Base-by-base conservation (phyloP, 2,888 invertebrate genomes). In the Gastracanthus pulcherrimus region DNA sequence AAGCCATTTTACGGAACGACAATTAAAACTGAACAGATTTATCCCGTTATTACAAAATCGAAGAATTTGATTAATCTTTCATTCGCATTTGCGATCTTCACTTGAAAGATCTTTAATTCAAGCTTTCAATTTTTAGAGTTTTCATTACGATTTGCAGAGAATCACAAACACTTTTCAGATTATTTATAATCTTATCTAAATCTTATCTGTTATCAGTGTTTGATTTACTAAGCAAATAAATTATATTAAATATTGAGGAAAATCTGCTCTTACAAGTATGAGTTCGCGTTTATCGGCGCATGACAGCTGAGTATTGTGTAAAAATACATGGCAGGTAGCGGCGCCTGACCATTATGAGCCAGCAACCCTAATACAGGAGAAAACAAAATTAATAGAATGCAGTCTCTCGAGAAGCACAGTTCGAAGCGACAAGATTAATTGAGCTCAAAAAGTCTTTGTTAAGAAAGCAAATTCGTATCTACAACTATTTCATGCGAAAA, bases 191-290 rank as follows among this genome's bases (percentile, higher is more conserved):
- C 29, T 60, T n/a, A 41, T 9, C 51, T 6, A 66, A 41, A n/a
- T 16, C 48, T 48, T 55, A 23, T 29, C 26, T 67, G n/a, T 29
- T 13, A 67, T 45, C 34, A 48, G 45, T 26, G 36, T 76, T 55
- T 67, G 66, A 74, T 34, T 81, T 78, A 66, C 78, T 84, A 82
- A 84, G 72, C 69, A 71, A 84, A 82, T 82, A 82, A 72, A 66
- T 66, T 41, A 26, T 3, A 45, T 26, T 29, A 62, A 29, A 36
- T 74, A 34, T 45, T 29, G 31, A 71, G 34, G 55, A 55, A 70
- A 72, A 78, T 79, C 66, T 58, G 66, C 34, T 58, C 66, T 74
- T 67, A 72, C 29, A 67, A 58, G 26, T 34, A 67, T 5, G 2
- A n/a, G n/a, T 64, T 75, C 26, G n/a, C 34, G n/a, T 67, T 71